phyloP scores from a whole-genome alignment of 2,797 vertebrate species.

The Parambassis ranga region DNA sequence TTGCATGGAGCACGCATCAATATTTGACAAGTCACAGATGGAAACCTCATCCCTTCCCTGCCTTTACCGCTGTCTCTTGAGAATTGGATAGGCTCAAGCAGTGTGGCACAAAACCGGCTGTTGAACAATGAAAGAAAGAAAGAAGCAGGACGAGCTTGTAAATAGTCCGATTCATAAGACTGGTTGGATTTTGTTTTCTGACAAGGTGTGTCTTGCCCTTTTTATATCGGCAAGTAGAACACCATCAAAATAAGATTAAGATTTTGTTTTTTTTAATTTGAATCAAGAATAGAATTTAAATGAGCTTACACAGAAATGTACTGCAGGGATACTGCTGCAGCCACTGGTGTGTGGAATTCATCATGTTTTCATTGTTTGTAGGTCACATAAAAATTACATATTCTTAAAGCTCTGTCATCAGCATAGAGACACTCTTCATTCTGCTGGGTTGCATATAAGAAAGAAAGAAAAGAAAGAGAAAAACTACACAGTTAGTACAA shows the following conservation, averaged over 20 bases:
- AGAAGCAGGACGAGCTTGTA: background rate
- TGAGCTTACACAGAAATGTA: no score
- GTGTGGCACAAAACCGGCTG: background rate
- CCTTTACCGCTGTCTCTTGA: background rate
- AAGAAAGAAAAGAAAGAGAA: no score
- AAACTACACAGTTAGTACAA: no score
- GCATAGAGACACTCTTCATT: no score
- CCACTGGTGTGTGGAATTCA: no score
- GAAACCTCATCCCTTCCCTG: conserved; percentile 5
- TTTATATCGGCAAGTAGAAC: no score
- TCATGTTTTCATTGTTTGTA: background rate
- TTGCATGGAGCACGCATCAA: conserved; percentile 1
- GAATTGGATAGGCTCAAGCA: background rate
- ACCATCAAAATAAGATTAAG: no score
- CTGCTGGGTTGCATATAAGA: no score
- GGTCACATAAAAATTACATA: background rate
- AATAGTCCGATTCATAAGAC: background rate
- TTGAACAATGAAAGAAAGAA: background rate
- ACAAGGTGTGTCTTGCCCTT: no score
- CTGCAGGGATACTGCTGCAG: no score
- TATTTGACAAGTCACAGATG: conserved; percentile 43
- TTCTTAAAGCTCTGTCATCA: background rate
- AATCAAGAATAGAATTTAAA: no score
- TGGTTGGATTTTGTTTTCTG: background rate
- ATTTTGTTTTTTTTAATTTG: no score